A percentile compares a stretch with the other conserved stretches of the same genome.
Evolutionary conservation across 2,888 invertebrate species (phyloP).

Genomic region (Labia minor): DNA sequence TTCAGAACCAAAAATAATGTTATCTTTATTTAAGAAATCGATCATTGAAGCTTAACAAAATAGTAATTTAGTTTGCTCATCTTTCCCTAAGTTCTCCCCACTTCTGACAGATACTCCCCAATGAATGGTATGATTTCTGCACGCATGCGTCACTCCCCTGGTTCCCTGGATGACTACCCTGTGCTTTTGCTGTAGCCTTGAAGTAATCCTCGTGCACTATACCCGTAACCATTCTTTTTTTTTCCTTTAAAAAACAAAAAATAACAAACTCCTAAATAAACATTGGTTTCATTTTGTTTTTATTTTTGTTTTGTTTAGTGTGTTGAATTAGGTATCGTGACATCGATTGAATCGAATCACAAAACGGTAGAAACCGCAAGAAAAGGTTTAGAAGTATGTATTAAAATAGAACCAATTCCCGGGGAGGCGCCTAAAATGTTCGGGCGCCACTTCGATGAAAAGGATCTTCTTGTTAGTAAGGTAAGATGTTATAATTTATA

Average conservation of each 20-base stretch:
- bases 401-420: constrained; percentile 92
- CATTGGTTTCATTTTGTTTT: not conserved
- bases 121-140: not conserved
- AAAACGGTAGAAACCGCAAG: constrained; percentile 88
- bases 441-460: constrained; percentile 95
- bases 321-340: constrained; percentile 85
- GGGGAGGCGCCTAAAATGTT: constrained; percentile 99
- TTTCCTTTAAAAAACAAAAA: not conserved
- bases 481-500: constrained; percentile 39
- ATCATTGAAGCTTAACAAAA: too few relatives aligned
- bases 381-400: constrained; percentile 90
- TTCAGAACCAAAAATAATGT: too few relatives aligned
- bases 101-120: not conserved
- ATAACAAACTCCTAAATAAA: not conserved
- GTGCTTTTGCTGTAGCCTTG: not conserved
- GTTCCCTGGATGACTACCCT: not conserved
- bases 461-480: constrained; percentile 90
- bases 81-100: not conserved
- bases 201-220: too few relatives aligned
- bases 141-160: not conserved
- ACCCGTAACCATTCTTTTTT: too few relatives aligned
- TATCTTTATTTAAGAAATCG: too few relatives aligned
- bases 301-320: constrained; percentile 48
- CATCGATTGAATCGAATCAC: constrained; percentile 92
- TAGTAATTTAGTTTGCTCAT: too few relatives aligned